A percentile compares a stretch with the other conserved stretches of the same genome.
phyloP scores from a whole-genome alignment of 2,888 invertebrate species.

The Congeria kusceri region DNA sequence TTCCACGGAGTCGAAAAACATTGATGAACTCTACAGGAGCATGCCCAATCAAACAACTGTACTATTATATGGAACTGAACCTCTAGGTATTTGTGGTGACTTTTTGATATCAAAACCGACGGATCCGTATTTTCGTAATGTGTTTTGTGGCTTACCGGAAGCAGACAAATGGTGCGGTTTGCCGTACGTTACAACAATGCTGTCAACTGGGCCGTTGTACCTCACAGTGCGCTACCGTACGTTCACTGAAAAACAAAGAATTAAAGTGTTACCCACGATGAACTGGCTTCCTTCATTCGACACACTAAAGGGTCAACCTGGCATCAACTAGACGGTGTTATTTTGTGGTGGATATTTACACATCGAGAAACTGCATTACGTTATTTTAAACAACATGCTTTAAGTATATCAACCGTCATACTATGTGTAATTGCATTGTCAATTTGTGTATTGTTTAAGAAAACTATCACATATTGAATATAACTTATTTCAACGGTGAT shows the following conservation, averaged over 20 bases:
- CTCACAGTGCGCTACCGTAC: slow-evolving; percentile 29
- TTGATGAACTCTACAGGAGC: slow-evolving; percentile 4
- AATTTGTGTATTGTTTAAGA: too few relatives aligned
- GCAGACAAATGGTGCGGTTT: slow-evolving; percentile 44
- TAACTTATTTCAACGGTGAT: too few relatives aligned
- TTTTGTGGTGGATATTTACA: slow-evolving; percentile 46
- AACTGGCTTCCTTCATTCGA: slow-evolving; percentile 22
- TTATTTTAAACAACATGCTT: neutral
- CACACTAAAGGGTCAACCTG: slow-evolving; percentile 46
- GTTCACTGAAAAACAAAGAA: slow-evolving; percentile 3
- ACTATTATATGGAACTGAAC: slow-evolving; percentile 40
- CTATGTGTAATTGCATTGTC: too few relatives aligned
- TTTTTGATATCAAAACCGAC: slow-evolving; percentile 51
- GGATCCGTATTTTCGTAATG: slow-evolving; percentile 37
- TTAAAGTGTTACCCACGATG: slow-evolving; percentile 17
- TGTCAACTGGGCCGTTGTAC: slow-evolving; percentile 57
- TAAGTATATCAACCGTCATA: too few relatives aligned
- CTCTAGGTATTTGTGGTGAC: slow-evolving; percentile 43
- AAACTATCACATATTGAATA: too few relatives aligned
- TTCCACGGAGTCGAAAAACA: neutral
- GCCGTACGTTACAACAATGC: slow-evolving; percentile 49
- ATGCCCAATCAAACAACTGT: slow-evolving; percentile 18
- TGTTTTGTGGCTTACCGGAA: slow-evolving; percentile 34
- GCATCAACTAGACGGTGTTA: slow-evolving; percentile 43
- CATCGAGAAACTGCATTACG: neutral